phyloP scores from a whole-genome alignment of 2,888 invertebrate genomes.

The Heliothis peltigera region DNA sequence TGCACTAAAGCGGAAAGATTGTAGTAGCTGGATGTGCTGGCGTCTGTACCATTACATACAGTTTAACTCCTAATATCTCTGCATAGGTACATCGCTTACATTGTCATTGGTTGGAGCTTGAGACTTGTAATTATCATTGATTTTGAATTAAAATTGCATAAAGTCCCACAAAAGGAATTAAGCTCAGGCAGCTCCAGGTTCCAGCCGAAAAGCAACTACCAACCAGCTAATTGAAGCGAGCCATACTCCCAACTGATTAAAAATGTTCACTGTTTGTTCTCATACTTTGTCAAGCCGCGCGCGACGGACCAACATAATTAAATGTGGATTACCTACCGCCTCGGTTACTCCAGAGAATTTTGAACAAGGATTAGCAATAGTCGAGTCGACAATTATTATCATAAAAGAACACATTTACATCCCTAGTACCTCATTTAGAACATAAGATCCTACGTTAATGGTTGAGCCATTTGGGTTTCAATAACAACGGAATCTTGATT shows the following conservation, averaged over 20 bases:
- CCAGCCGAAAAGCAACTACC: slow-evolving; percentile 22
- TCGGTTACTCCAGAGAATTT: slow-evolving; percentile 27
- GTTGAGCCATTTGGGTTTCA: slow-evolving; percentile 29
- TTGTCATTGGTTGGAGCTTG: too few relatives aligned
- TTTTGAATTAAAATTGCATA: slow-evolving; percentile 15
- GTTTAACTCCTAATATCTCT: too few relatives aligned
- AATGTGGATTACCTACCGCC: slow-evolving; percentile 69
- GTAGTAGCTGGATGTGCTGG: too few relatives aligned
- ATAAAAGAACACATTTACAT: slow-evolving; percentile 54
- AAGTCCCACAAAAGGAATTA: slow-evolving; percentile 17
- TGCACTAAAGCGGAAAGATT: too few relatives aligned
- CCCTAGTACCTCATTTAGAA: slow-evolving; percentile 36
- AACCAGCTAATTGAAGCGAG: slow-evolving; percentile 41
- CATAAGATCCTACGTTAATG: slow-evolving; percentile 23
- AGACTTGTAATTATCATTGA: too few relatives aligned
- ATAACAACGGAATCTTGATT: slow-evolving; percentile 40
- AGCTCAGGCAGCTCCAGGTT: slow-evolving; percentile 29
- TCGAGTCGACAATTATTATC: slow-evolving; percentile 27
- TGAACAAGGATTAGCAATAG: slow-evolving; percentile 51
- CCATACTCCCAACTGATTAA: slow-evolving; percentile 61
- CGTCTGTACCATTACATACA: too few relatives aligned
- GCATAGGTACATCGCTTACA: too few relatives aligned
- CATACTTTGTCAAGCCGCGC: slow-evolving; percentile 62
- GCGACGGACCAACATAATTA: slow-evolving; percentile 67
- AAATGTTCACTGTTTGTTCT: slow-evolving; percentile 71